phyloP scores from a whole-genome alignment of 2,888 invertebrate genomes.

The Girardia tigrina region DNA sequence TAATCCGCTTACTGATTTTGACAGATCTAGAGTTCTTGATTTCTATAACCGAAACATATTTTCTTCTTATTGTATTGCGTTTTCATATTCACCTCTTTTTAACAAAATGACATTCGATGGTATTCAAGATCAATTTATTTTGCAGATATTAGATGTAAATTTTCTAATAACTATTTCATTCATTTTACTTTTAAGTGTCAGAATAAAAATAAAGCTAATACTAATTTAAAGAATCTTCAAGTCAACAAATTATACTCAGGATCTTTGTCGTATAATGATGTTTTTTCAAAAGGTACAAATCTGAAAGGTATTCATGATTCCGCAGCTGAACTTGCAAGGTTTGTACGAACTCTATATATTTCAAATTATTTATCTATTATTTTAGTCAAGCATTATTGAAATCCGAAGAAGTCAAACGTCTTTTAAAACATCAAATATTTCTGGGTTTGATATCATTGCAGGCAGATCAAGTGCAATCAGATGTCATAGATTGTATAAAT shows the following conservation, averaged over 20 bases:
- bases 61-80: slow-evolving; percentile 89
- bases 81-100: slow-evolving; percentile 71
- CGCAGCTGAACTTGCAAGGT: not conserved
- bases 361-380: not conserved
- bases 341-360: too few relatives aligned
- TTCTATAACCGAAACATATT: slow-evolving; percentile 89
- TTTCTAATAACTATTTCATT: not conserved
- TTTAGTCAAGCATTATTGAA: slow-evolving; percentile 40
- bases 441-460: slow-evolving; percentile 98
- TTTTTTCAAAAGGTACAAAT: not conserved
- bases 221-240: not conserved
- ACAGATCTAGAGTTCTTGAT: slow-evolving; percentile 76
- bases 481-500: slow-evolving; percentile 50
- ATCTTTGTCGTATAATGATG: not conserved
- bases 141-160: not conserved
- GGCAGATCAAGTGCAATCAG: slow-evolving; percentile 59
- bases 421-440: slow-evolving; percentile 56
- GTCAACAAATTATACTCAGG: not conserved
- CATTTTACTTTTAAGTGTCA: too few relatives aligned
- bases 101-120: slow-evolving; percentile 39
- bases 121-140: slow-evolving; percentile 24
- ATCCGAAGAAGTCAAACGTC: slow-evolving; percentile 37
- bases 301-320: not conserved
- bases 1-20: slow-evolving; percentile 59
- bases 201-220: too few relatives aligned